These are phyloP conservation scores for Crocodylus rhombifer DNA, from an alignment of 2,797 vertebrate genomes.

Conservation along the genomic window DNA sequence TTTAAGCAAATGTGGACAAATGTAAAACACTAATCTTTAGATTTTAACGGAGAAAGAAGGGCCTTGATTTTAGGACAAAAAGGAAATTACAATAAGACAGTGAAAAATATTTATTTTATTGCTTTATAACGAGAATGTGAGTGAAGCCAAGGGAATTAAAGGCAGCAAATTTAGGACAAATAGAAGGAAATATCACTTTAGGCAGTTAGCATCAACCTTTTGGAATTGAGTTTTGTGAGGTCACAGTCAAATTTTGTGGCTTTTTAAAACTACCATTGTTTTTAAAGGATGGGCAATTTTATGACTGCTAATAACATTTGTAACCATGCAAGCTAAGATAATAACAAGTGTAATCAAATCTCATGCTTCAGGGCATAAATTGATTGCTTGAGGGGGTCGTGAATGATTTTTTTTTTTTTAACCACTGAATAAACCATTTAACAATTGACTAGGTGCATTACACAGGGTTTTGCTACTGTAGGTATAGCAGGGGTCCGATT, in stretches of 20 bases:
- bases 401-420: slow-evolving; percentile 48
- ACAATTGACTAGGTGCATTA: slow-evolving; percentile 55
- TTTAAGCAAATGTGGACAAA: not conserved
- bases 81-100: not conserved
- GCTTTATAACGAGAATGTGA: not conserved
- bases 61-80: not conserved
- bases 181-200: slow-evolving; percentile 29
- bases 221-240: slow-evolving; percentile 10
- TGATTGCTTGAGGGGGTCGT: slow-evolving; percentile 61
- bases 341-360: slow-evolving; percentile 68
- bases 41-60: not conserved
- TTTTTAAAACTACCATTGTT: slow-evolving; percentile 3
- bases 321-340: slow-evolving; percentile 61
- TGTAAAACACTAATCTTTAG: not conserved
- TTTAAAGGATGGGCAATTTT: slow-evolving; percentile 61
- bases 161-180: slow-evolving; percentile 25
- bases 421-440: slow-evolving; percentile 49
- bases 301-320: slow-evolving; percentile 64
- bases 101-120: not conserved
- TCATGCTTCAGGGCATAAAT: slow-evolving; percentile 60
- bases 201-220: not conserved
- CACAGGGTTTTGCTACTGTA: slow-evolving; percentile 15
- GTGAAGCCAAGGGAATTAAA: not conserved
- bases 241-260: slow-evolving; percentile 13
- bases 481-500: slow-evolving; percentile 50